Evolutionary conservation across 2,888 invertebrate genomes (phyloP).

Genomic region (Drosophila rellima): DNA sequence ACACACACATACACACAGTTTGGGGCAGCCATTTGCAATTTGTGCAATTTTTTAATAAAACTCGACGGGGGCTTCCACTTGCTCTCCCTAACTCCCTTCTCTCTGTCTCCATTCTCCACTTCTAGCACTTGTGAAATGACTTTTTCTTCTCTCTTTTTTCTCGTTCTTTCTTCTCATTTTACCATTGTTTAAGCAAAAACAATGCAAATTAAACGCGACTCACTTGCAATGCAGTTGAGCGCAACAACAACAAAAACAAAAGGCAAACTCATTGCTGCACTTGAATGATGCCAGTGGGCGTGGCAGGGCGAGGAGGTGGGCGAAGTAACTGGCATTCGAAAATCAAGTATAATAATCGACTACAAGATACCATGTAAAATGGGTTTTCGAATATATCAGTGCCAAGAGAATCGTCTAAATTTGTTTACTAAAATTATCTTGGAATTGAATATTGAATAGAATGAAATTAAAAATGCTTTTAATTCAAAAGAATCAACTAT

Average conservation of each 20-base stretch:
- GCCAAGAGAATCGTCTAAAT: neutral
- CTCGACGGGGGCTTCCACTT: constrained; percentile 35
- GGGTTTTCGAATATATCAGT: neutral
- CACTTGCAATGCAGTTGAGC: constrained; percentile 79
- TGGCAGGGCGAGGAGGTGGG: constrained; percentile 4
- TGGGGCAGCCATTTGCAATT: constrained; percentile 49
- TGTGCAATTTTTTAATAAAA: constrained; percentile 58
- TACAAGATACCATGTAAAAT: constrained; percentile 24
- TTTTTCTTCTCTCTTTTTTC: constrained; percentile 57
- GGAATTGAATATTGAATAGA: no score
- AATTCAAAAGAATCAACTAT: no score
- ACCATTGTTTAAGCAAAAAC: constrained; percentile 75
- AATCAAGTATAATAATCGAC: constrained; percentile 12
- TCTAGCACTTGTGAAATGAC: constrained; percentile 75
- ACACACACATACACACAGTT: neutral
- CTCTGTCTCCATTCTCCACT: constrained; percentile 13
- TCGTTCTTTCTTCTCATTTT: constrained; percentile 43
- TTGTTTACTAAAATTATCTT: neutral
- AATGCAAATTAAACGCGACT: constrained; percentile 84
- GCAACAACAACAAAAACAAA: constrained; percentile 61
- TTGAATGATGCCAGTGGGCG: constrained; percentile 42
- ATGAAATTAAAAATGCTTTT: no score
- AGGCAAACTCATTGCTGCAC: constrained; percentile 52
- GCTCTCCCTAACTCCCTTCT: neutral
- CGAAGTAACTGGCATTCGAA: constrained; percentile 2